Conservation (phyloP, 2,113 vertebrate genomes). For the Sardina pilchardus region DNA sequence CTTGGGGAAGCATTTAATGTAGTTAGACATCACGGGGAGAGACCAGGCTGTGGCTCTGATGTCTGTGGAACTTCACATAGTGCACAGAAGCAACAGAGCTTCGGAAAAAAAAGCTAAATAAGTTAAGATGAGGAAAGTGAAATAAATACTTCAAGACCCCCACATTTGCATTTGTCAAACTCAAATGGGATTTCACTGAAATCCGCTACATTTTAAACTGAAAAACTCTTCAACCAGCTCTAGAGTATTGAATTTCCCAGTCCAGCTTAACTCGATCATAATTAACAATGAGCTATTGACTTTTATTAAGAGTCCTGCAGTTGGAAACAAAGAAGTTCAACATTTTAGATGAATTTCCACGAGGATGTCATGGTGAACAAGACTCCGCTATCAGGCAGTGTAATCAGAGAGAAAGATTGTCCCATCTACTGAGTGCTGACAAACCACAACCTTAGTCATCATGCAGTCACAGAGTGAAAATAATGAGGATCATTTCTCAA, state of each 20-base stretch:
- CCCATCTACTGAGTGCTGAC: slow-evolving; percentile 10
- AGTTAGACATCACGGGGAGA: background rate
- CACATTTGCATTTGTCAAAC: background rate
- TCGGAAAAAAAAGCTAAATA: background rate
- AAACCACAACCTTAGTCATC: slow-evolving; percentile 8
- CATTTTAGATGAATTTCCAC: background rate
- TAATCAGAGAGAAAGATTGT: background rate
- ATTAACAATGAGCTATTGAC: background rate
- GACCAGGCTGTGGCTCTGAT: background rate
- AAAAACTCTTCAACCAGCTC: background rate
- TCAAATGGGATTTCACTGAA: background rate
- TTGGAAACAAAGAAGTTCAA: background rate
- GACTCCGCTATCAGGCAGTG: background rate
- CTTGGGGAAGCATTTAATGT: background rate
- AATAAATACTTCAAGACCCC: background rate
- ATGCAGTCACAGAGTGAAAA: slow-evolving; percentile 7
- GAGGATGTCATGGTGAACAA: slow-evolving; percentile 5
- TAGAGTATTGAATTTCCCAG: background rate
- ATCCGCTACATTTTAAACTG: background rate
- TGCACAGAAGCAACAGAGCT: background rate
- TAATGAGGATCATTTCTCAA: slow-evolving; percentile 12
- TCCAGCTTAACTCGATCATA: background rate
- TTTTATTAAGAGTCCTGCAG: background rate
- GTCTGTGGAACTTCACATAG: background rate
- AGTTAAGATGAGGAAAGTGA: background rate